Percentiles rank a stretch among this genome's conserved stretches.
Evolutionary conservation across 1,140 invertebrate genomes (phyloP).

Genomic region (Tetraneura akinire): DNA sequence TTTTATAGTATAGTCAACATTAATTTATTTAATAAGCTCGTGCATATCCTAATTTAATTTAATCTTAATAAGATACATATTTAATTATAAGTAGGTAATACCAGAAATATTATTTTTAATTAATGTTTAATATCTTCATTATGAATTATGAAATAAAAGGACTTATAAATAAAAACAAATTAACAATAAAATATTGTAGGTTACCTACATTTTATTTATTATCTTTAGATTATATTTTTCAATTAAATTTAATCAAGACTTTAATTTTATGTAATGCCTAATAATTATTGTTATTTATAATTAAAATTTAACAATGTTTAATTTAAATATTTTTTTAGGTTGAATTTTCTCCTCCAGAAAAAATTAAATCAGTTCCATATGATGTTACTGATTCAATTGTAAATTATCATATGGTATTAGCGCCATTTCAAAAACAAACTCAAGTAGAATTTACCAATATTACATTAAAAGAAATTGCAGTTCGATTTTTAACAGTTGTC

Average conservation of each 20-base stretch:
- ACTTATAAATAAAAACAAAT: neutral
- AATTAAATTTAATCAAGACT: neutral
- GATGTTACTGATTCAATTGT: constrained; percentile 10
- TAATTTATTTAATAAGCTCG: no score
- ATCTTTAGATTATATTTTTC: neutral
- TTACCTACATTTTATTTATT: neutral
- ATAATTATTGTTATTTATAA: neutral
- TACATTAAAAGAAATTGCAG: constrained; percentile 28
- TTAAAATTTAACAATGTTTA: neutral
- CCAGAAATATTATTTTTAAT: no score
- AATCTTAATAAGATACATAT: no score
- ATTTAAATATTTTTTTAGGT: constrained; percentile 12
- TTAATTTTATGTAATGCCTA: neutral
- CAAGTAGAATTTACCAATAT: constrained; percentile 39
- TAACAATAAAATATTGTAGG: neutral
- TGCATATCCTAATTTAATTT: no score
- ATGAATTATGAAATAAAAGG: no score
- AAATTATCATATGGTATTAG: constrained; percentile 33
- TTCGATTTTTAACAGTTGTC: constrained; percentile 33
- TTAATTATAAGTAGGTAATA: no score
- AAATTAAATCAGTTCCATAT: constrained; percentile 14
- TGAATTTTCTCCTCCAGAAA: constrained; percentile 45
- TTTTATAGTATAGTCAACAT: no score
- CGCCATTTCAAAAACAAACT: constrained; percentile 45
- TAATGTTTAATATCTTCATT: no score